Base-by-base conservation (phyloP, 53 echinoderm and acorn worm species). In the Temnopleurus reevesii region DNA sequence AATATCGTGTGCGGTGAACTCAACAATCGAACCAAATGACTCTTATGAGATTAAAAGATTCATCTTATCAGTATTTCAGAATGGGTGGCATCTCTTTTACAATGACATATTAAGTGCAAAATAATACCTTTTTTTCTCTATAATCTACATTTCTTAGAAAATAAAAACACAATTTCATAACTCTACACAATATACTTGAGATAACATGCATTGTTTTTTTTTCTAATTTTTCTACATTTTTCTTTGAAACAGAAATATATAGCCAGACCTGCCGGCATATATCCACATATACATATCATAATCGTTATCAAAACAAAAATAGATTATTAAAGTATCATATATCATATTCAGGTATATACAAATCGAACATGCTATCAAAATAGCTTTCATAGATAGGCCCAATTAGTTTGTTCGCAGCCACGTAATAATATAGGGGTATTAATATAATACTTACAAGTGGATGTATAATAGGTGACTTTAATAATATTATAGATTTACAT, bases 211-310 rank as follows among this genome's bases (percentile, higher is more conserved):
- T 25, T 83, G 18, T 54, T 46, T 29, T 26, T 49, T 80, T 77
- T 77, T 77, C 43, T 77, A 12, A 29, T 31, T 71, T 71, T 71
- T 83, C 55, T n/a, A 21, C 10, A 21, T 56, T 83, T 80, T 55
- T 83, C 55, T 35, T 53, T 55, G 54, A 55, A 71, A 71, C 55
- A 55, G 26, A 34, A 53, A 35, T 83, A 55, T 35, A 83, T 35
- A 38, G 60, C 85, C 85, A 85, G 85, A 26, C 85, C 85, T 60
- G 85, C 85, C 85, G 60, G 85, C 60, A 25, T 44, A 59, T 45
- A 36, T 85, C 59, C 85, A 85, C 28, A 85, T 85, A 85, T 85
- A 85, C 85, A 85, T 59, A 85, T 85, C 85, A 85, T 45, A 44
- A 34, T 60, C 36, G 55, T 49, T 27, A 15, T 51, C 31, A n/a